A percentile compares a stretch with the other conserved stretches of the same genome.
phyloP scores from a whole-genome alignment of 2,113 vertebrate genomes.

The Jacana jacana region DNA sequence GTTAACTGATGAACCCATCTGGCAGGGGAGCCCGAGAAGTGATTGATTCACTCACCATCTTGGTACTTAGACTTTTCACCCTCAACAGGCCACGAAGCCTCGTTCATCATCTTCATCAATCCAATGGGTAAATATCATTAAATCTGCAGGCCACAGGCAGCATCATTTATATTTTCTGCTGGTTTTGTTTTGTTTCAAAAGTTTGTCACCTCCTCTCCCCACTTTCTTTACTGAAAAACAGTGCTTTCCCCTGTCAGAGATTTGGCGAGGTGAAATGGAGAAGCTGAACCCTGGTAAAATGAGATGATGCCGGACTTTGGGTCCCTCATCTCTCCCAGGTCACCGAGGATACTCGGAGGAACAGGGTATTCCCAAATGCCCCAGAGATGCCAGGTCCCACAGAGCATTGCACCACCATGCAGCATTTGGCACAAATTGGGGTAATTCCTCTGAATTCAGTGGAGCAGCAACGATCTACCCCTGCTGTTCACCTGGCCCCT shows the following conservation, averaged over 20 bases:
- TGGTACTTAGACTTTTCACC: conserved; percentile 67
- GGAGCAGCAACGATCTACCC: not conserved
- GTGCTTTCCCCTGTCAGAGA: not conserved
- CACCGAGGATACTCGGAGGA: not conserved
- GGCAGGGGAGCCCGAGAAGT: conserved; percentile 34
- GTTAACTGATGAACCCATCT: conserved; percentile 75
- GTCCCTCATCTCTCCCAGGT: not conserved
- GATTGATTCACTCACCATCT: conserved; percentile 74
- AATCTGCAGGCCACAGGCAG: conserved; percentile 3
- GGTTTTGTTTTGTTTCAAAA: not conserved
- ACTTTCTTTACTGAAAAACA: not conserved
- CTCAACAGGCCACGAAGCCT: conserved; percentile 45
- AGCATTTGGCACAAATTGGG: not conserved
- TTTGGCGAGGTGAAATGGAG: not conserved
- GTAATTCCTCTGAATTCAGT: not conserved
- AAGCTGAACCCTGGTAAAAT: not conserved
- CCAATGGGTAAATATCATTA: conserved; percentile 73
- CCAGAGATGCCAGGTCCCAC: not conserved
- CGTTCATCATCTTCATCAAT: conserved; percentile 69
- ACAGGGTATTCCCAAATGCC: not conserved
- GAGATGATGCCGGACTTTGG: not conserved
- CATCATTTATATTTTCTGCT: conserved; percentile 20
- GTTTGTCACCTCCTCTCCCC: not conserved
- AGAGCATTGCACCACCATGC: not conserved
- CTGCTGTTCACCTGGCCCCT: rapidly evolving